Evolutionary conservation across 2,797 vertebrate species (phyloP).

Genomic region (Lepilemur ruficaudatus): DNA sequence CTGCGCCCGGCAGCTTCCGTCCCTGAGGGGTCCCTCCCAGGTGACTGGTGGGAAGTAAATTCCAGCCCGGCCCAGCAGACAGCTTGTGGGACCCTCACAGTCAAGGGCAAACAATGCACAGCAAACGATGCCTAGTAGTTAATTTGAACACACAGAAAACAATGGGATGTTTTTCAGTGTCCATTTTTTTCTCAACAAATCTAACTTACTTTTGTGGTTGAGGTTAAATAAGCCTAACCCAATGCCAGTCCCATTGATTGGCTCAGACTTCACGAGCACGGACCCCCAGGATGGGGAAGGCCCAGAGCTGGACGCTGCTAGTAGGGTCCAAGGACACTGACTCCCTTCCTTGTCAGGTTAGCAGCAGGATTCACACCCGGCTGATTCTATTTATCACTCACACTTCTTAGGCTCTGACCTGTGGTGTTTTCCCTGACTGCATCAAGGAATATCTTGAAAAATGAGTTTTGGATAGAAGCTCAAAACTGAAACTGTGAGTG

Average conservation of each 20-base stretch:
- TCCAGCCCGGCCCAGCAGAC: neutral
- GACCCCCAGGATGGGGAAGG: neutral
- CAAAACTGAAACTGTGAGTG: neutral
- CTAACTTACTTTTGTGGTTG: neutral
- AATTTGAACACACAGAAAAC: neutral
- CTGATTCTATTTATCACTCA: neutral
- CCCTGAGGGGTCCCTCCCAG: neutral
- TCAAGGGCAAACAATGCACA: neutral
- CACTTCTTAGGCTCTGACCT: neutral
- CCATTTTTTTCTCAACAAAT: neutral
- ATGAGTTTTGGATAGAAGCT: neutral
- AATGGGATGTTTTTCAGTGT: neutral
- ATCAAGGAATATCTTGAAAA: neutral
- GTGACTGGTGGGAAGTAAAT: neutral
- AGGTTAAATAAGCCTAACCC: neutral
- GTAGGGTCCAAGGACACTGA: neutral
- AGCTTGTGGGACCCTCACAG: neutral
- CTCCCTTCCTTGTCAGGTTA: neutral
- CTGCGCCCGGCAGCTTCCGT: neutral
- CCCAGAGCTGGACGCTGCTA: too few species aligned
- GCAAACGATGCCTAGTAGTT: neutral
- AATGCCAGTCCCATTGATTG: neutral
- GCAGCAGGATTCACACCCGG: neutral
- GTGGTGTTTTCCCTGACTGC: neutral
- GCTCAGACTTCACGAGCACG: neutral